Evolutionary conservation across 1,140 invertebrate genomes (phyloP).

Genomic region (Cotesia glomerata): DNA sequence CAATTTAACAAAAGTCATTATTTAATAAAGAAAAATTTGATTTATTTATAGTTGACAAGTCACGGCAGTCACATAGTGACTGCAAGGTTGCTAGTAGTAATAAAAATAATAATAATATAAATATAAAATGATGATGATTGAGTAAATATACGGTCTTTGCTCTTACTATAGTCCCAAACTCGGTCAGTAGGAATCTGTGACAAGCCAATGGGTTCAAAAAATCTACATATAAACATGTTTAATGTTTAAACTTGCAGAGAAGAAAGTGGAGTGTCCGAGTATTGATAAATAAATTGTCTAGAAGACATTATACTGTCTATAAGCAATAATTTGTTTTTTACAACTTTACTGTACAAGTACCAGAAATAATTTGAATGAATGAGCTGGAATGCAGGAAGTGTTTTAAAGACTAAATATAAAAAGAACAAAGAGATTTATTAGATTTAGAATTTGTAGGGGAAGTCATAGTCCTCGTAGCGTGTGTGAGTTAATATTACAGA

Average conservation of each 20-base stretch:
- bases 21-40: too few relatives aligned
- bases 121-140: conserved; percentile 3
- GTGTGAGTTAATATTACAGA: neutral
- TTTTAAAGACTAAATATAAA: too few relatives aligned
- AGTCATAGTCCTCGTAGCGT: conserved; percentile 2
- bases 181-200: conserved; percentile 60
- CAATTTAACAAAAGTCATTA: too few relatives aligned
- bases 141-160: conserved; percentile 9
- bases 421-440: too few relatives aligned
- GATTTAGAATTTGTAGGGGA: neutral
- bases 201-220: conserved; percentile 49
- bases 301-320: too few relatives aligned
- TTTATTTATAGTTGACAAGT: too few relatives aligned
- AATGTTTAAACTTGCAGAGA: neutral
- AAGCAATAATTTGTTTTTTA: neutral
- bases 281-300: too few relatives aligned
- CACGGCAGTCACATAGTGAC: too few relatives aligned
- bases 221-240: conserved; percentile 13
- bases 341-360: too few relatives aligned
- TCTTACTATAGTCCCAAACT: conserved; percentile 39
- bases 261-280: neutral
- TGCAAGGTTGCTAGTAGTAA: too few relatives aligned
- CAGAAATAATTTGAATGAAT: too few relatives aligned
- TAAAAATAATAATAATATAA: neutral
- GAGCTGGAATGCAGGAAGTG: too few relatives aligned